Base-by-base conservation (phyloP, 2,113 vertebrate species). In the Cryptotis parvus region DNA sequence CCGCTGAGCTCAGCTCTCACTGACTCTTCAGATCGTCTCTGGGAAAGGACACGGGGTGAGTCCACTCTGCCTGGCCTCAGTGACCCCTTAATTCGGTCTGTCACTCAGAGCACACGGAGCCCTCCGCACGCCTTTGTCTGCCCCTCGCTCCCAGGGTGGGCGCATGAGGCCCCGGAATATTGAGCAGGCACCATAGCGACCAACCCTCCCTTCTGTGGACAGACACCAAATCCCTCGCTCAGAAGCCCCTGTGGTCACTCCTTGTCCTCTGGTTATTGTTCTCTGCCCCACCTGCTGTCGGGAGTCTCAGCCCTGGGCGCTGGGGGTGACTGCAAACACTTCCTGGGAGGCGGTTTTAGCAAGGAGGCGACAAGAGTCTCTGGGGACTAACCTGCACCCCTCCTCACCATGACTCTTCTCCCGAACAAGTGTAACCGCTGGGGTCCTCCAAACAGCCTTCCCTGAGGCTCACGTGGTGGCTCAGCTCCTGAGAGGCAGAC, bases 11-110 rank as follows among this genome's bases (percentile, higher is more conserved):
- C 10, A 6, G 26, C 27, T 31, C 92, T 84, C 74, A 61, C 76
- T 39, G 29, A 35, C n/a, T 76, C 74, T 73, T 6, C 41, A 87
- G 72, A 78, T 61, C 27, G 10, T 69, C 24, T 85, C 4, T 65
- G 78, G 39, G 74, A 94, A 91, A 82, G 26, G 22, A 41, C 31
- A 58, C 3, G 11, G 11, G 52, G 69, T 26, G 49, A 41, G 52
- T 5, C 70, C 70, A 24, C 83, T 94, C 66, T 76, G 72, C 72
- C 41, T 77, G 39, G 58, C 86, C 52, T 29, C 26, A 31, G 75
- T 68, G 91, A 84, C 41, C 66, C 73, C 61, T 35, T 14, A 88
- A 75, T 73, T 83, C 41, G 39, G 66, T 89, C 39, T 33, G 69
- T 89, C 26, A 18, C 35, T 31, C 43, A 22, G 18, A 81, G 49